phyloP scores from a whole-genome alignment of 2,888 invertebrate genomes.

The Calameuta filiformis region DNA sequence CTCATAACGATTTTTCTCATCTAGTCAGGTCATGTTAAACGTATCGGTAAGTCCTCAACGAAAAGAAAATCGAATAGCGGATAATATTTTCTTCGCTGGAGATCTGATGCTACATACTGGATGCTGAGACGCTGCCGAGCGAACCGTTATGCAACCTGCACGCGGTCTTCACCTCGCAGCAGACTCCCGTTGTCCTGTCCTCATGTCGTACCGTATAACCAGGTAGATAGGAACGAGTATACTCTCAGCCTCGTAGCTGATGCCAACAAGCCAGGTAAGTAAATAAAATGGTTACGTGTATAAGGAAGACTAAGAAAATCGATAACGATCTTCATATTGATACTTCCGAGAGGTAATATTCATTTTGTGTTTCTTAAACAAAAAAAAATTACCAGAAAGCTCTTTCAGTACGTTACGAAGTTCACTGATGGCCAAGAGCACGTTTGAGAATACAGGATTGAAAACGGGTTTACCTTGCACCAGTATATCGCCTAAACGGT shows the following conservation, averaged over 20 bases:
- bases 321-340: neutral
- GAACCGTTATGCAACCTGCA: constrained; percentile 59
- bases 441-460: neutral
- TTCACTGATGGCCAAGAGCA: neutral
- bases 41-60: neutral
- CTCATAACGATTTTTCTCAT: neutral
- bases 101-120: constrained; percentile 37
- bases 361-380: neutral
- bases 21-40: neutral
- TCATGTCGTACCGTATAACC: constrained; percentile 22
- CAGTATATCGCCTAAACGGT: neutral
- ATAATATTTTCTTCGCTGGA: constrained; percentile 15
- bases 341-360: neutral
- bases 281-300: neutral
- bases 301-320: neutral
- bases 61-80: neutral
- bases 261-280: neutral
- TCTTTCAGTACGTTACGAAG: neutral
- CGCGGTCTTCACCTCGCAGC: constrained; percentile 37
- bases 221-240: neutral
- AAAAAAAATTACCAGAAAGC: neutral
- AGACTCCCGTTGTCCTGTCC: constrained; percentile 46
- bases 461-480: neutral
- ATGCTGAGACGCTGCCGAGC: constrained; percentile 34
- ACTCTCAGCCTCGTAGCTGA: neutral